Evolutionary conservation across 2,888 invertebrate species (phyloP), one percentile per base, ranked within the genome.

Genomic region (Nemoura dubitans): DNA sequence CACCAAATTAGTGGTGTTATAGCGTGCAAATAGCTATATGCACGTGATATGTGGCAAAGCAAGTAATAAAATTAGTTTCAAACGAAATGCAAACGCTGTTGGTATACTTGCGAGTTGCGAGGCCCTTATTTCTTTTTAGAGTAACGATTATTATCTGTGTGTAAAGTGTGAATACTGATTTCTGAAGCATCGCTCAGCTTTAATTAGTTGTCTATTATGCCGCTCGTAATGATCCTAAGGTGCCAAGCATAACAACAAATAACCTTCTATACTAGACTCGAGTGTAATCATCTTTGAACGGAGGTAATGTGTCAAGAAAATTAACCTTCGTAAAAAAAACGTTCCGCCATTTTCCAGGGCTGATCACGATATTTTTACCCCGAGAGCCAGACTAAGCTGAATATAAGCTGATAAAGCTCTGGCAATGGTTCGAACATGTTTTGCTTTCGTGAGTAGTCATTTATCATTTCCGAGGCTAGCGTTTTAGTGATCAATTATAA

Each of bases 381-480:
- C 16, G 59, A 21, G 59, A 21, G 59, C 59, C 59, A 59, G 59
- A 59, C 59, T 59, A 59, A 59, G 59, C 59, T 59, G 59, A 59
- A 59, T 59, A 21, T 59, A 59, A 59, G 59, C 59, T 59, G 59
- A 59, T 59, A 59, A 59, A 59, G 59, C 59, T 59, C 59, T 59
- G 14, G 59, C 16, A 7, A 59, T 59, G 59, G 59, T 59, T 59
- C 21, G 59, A 59, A 59, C 59, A 59, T 59, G 59, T 59, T 59
- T 59, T 59, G 59, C 59, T 59, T 59, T 59, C 59, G 59, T 59
- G 59, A 59, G 59, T 59, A 59, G 59, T 59, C 59, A 59, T 59
- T 59, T 59, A 59, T 59, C 59, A 59, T 59, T 59, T 59, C 59
- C 59, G 59, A 59, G 59, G 59, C 59, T 59, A 59, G 59, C 59